phyloP scores from a whole-genome alignment of 2,797 vertebrate species.

The Euthynnus affinis region DNA sequence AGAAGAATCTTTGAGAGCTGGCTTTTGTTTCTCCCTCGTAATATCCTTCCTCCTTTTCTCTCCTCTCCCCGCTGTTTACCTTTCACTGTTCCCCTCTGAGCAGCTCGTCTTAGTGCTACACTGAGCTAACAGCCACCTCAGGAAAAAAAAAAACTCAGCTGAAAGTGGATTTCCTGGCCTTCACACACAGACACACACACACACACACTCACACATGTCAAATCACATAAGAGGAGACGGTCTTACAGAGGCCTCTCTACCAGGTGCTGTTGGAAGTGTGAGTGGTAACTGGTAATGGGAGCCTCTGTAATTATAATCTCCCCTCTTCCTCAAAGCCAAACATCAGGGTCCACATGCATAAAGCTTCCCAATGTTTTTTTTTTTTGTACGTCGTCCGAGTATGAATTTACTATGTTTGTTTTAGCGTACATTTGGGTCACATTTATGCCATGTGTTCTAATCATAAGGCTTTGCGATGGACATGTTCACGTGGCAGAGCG shows the following conservation, averaged over 20 bases:
- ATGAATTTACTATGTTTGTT: neutral
- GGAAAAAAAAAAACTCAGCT: conserved; percentile 76
- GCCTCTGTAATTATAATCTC: conserved; percentile 17
- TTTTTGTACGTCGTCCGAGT: conserved; percentile 12
- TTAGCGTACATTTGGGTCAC: neutral
- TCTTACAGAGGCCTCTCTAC: conserved; percentile 31
- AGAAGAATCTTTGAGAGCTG: conserved; percentile 49
- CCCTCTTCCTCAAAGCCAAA: conserved; percentile 58
- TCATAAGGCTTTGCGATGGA: conserved; percentile 14
- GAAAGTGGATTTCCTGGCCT: conserved; percentile 66
- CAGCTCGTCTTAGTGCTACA: conserved; percentile 66
- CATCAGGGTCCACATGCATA: conserved; percentile 57
- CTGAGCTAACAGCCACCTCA: conserved; percentile 72
- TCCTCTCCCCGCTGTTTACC: conserved; percentile 41
- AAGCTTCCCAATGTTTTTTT: conserved; percentile 24
- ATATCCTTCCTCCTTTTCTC: conserved; percentile 29
- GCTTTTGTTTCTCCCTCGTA: conserved; percentile 14
- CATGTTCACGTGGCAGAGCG: neutral
- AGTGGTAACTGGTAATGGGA: conserved; percentile 14
- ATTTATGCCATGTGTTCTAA: conserved; percentile 20
- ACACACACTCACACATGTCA: conserved; percentile 8
- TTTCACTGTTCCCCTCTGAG: conserved; percentile 31
- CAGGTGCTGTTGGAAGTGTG: conserved; percentile 38
- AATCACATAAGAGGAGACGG: conserved; percentile 23
- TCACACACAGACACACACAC: neutral